Conservation (phyloP, 2,797 vertebrate species). For the Lacerta bilineata region DNA sequence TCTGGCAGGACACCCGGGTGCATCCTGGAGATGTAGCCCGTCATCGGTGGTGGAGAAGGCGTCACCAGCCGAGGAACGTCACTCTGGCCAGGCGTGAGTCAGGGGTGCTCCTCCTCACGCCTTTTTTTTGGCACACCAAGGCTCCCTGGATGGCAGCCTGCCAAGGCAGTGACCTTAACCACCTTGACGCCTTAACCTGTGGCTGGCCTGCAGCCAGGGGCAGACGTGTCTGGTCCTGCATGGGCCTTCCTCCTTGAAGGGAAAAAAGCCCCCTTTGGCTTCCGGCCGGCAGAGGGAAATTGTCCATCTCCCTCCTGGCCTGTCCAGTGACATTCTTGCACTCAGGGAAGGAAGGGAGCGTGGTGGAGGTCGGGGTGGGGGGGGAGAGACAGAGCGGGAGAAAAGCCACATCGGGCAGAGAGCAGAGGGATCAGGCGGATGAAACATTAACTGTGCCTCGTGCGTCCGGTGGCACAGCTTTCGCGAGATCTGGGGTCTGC, state of each 20-base stretch:
- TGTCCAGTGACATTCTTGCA: constrained; percentile 14
- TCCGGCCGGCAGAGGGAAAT: background rate
- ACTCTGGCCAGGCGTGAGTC: background rate
- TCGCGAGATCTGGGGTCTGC: background rate
- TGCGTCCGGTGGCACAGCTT: background rate
- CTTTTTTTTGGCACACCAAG: background rate
- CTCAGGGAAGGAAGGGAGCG: background rate
- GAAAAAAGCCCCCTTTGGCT: background rate
- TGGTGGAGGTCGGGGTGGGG: background rate
- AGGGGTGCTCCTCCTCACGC: background rate
- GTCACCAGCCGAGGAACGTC: background rate
- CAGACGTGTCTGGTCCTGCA: constrained; percentile 21
- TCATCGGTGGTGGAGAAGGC: background rate
- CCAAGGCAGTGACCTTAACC: constrained; percentile 19
- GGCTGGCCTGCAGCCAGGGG: background rate
- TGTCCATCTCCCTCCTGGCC: background rate
- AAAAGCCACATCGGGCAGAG: background rate
- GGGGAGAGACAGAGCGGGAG: background rate
- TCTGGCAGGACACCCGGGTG: background rate
- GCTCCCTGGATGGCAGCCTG: background rate
- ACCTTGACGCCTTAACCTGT: constrained; percentile 32
- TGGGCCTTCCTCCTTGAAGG: background rate
- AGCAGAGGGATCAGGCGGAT: constrained; percentile 7
- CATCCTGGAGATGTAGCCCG: background rate
- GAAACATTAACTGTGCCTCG: constrained; percentile 39